A percentile compares a stretch with the other conserved stretches of the same genome.
Conservation (phyloP, 2,797 vertebrate genomes). For the Acipenser ruthenus region DNA sequence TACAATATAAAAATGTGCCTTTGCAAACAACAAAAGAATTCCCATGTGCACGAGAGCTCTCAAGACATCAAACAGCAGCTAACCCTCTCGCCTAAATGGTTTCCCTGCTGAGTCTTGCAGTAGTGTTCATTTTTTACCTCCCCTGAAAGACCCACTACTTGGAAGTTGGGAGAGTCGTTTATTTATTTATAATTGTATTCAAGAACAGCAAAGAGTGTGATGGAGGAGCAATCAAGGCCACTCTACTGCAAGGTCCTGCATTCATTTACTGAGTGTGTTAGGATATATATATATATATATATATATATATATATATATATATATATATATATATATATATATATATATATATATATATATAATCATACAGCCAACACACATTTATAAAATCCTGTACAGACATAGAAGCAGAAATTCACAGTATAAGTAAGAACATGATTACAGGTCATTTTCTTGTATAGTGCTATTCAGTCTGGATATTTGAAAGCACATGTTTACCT, state of each 20-base stretch:
- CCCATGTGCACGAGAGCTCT: neutral
- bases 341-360: no score
- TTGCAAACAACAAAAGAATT: conserved; percentile 2
- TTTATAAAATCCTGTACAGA: no score
- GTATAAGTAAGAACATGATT: no score
- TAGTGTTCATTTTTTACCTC: neutral
- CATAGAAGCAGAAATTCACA: no score
- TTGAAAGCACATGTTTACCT: no score
- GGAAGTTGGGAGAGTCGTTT: neutral
- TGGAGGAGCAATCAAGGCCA: neutral
- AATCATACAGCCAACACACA: no score
- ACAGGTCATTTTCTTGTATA: no score
- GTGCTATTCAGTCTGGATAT: no score
- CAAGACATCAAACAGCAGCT: neutral
- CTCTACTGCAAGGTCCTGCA: conserved; percentile 6
- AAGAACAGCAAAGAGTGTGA: no score
- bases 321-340: no score
- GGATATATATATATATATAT: no score
- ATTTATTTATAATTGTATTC: conserved; percentile 1
- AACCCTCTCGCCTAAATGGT: conserved; percentile 1
- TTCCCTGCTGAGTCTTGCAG: neutral
- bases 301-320: no score
- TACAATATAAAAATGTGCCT: conserved; percentile 1
- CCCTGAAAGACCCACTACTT: neutral
- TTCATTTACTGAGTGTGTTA: conserved; percentile 5